Evolutionary conservation across 1,140 invertebrate species (phyloP).

Genomic region (Drosophila baimaii): DNA sequence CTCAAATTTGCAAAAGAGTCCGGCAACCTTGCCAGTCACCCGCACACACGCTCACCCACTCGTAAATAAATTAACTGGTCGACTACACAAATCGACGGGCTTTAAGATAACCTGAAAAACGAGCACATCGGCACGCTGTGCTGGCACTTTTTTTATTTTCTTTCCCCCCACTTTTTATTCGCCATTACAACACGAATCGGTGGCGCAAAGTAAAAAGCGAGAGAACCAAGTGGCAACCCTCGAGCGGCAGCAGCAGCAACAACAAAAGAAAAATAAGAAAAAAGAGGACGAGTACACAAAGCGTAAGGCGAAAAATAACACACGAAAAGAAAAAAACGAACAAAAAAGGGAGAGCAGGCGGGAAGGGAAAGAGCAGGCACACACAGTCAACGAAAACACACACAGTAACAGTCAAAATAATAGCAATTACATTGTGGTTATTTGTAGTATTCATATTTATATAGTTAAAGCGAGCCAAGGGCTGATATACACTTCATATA

Average conservation of each 20-base stretch:
- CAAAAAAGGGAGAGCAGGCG: constrained; percentile 29
- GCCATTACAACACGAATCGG: constrained; percentile 49
- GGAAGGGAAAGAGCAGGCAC: constrained; percentile 25
- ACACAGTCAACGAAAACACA: constrained; percentile 29
- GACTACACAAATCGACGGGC: constrained; percentile 15
- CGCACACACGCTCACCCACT: constrained; percentile 3
- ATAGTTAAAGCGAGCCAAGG: not conserved
- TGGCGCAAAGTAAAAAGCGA: constrained; percentile 38
- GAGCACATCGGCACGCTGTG: constrained; percentile 50
- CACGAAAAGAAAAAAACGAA: constrained; percentile 44
- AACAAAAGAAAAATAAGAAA: constrained; percentile 49
- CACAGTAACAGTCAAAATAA: constrained; percentile 19
- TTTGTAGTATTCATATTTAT: not conserved
- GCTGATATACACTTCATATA: not conserved
- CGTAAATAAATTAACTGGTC: constrained; percentile 24
- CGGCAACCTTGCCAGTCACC: constrained; percentile 43
- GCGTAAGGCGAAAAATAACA: constrained; percentile 52
- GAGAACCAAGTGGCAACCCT: constrained; percentile 54
- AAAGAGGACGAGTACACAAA: constrained; percentile 38
- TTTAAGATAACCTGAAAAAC: constrained; percentile 55
- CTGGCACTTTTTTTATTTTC: constrained; percentile 56
- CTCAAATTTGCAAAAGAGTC: constrained; percentile 11
- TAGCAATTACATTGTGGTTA: not conserved
- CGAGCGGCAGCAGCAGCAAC: constrained; percentile 47
- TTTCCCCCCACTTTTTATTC: constrained; percentile 23